Evolutionary conservation across 2,113 vertebrate genomes (phyloP), one percentile per base, ranked within the genome.

Genomic region (Thryonomys swinderianus): DNA sequence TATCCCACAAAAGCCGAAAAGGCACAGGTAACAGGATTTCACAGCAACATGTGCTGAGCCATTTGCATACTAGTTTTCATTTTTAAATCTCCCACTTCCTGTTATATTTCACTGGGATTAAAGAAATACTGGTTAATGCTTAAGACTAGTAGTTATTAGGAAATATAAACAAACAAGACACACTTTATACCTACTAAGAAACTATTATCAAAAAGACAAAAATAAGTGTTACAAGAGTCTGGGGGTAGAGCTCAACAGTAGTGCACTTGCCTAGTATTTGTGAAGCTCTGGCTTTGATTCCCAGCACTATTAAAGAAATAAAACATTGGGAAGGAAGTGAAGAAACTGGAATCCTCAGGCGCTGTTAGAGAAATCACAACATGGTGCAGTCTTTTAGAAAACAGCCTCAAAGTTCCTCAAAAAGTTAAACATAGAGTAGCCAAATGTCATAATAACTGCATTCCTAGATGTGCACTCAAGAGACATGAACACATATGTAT

Each of bases 151-250:
- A 76, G 30, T 57, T 34, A 55, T 67, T 62, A 79, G 42, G 55
- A 84, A 64, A 92, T 42, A 25, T 37, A 94, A 88, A 92, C 71
- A 57, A 85, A 85, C 45, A n/a, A 85, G 32, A 62, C 51, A 81
- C 67, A 76, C 73, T 76, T 76, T 76, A 32, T 48, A 76, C 42
- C 14, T 48, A 45, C 42, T 76, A 48, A 7, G 42, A 48, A 87
- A 27, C 27, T 11, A 59, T 51, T 62, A 59, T 9, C 42, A 64
- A 69, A 71, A 90, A 86, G 32, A 93, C 40, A 86, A 79, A 79
- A 37, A 27, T 48, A 92, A 27, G 30, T 17, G 5, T 53, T 82
- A 55, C 40, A 20, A 48, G 40, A 62, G 27, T 40, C 81, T 48
- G 40, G 27, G 51, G 40, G 37, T 32, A 23, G 61, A 30, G 25